Evolutionary conservation across 2,797 vertebrate species (phyloP).

Genomic region (Sebastes hopkinsi): DNA sequence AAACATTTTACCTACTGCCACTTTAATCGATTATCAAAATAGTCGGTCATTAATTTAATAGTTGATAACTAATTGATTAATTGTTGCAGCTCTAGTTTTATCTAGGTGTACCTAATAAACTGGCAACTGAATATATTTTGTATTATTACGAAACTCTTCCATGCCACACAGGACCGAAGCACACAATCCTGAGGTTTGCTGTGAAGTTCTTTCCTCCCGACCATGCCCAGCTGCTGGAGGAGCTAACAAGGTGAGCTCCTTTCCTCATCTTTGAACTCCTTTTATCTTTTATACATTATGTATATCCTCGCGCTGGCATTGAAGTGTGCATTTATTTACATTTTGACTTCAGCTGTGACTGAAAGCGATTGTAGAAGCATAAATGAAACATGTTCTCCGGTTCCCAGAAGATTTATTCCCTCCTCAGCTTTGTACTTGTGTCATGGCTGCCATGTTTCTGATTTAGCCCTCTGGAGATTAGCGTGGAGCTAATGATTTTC

Average conservation of each 20-base stretch:
- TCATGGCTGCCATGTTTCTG: conserved; percentile 61
- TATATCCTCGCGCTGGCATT: not conserved
- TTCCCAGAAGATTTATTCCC: conserved; percentile 46
- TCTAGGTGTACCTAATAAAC: not conserved
- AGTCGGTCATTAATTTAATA: no score
- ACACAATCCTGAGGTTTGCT: conserved; percentile 91
- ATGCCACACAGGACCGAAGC: conserved; percentile 87
- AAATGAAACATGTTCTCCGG: conserved; percentile 39
- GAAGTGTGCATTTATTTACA: conserved; percentile 9
- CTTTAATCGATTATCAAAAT: no score
- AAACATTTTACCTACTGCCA: no score
- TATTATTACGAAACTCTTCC: not conserved
- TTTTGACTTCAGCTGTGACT: conserved; percentile 21
- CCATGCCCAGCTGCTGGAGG: conserved; percentile 93
- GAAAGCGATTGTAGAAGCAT: conserved; percentile 20
- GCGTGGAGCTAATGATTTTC: conserved; percentile 54
- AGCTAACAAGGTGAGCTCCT: conserved; percentile 91
- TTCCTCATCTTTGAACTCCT: not conserved
- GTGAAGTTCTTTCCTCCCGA: conserved; percentile 98
- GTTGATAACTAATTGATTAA: fast-evolving
- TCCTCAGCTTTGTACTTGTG: conserved; percentile 25
- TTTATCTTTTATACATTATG: not conserved
- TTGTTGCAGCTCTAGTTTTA: not conserved
- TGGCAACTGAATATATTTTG: not conserved
- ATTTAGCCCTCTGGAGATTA: conserved; percentile 58